phyloP scores from a whole-genome alignment of 2,797 vertebrate genomes.

The Lacerta viridis region DNA sequence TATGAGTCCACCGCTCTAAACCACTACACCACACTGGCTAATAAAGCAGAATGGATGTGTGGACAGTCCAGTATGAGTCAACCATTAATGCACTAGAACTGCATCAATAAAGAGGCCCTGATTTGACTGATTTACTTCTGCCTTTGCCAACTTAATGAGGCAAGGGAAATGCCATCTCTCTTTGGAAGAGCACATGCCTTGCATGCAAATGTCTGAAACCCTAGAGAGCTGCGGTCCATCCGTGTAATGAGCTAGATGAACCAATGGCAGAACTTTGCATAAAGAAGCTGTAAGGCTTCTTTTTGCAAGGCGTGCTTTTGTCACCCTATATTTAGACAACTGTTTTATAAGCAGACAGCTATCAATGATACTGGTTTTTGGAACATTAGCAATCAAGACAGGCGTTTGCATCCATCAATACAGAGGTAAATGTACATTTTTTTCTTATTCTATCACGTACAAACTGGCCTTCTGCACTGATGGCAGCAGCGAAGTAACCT shows the following conservation, averaged over 20 bases:
- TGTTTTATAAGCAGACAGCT: background rate
- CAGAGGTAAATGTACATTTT: background rate
- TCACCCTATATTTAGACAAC: background rate
- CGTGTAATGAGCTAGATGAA: background rate
- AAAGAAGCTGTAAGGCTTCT: no score
- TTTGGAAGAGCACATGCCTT: background rate
- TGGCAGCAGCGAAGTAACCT: background rate
- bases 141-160: background rate
- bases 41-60: no score
- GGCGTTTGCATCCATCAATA: background rate
- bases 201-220: background rate
- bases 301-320: background rate
- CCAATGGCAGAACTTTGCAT: background rate
- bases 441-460: background rate
- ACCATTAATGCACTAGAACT: no score
- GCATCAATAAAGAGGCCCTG: no score
- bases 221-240: background rate
- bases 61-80: no score
- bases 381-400: background rate
- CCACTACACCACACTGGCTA: no score
- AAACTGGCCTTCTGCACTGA: no score
- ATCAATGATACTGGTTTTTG: background rate
- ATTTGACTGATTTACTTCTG: background rate
- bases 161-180: background rate
- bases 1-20: no score